Evolutionary conservation across 2,113 vertebrate species (phyloP), one percentile per base, ranked within the genome.

Genomic region (Atractosteus spatula): DNA sequence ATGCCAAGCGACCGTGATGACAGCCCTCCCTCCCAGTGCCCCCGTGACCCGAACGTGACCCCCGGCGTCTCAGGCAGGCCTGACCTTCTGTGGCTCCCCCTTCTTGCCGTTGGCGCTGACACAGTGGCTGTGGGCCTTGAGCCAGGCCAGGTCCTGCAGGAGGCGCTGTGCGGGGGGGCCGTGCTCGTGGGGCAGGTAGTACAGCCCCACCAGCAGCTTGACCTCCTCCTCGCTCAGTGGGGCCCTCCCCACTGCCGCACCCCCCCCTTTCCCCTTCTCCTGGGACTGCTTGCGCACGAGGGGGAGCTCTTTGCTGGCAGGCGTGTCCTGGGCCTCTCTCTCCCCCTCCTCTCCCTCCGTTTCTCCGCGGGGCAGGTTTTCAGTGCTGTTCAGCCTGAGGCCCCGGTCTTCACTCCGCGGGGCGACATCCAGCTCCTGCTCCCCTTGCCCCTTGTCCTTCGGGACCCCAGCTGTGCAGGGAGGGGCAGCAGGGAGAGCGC

Each of bases 181-280:
- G 0, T 93, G 91, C 41, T 94, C 89, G 47, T 95, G 93, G 14
- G 94, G 94, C 67, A 95, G 85, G 77, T 93, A 94, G 79, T 95
- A 90, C 59, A 95, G 89, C 73, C 94, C 93, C 63, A 93, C 91
- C 80, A 96, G 83, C 83, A 95, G 85, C 72, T 79, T 82, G 44
- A 93, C 84, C 79, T 96, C 92, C 11, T 78, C 83, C 66, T 90
- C 86, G 4, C 81, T 93, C 16, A 95, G 78, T 2, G 77, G 69
- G 42, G 81, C 83, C 79, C 91, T 91, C 59, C 85, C 87, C 45
- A 81, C 72, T 8, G 81, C 77, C 1, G 66, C 47, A 1, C 74
- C 83, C 17, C 77, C 81, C 63, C 80, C 81, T 72, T 80, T 83
- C 72, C 68, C 66, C 59, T 86, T 91, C 71, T 83, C 86, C 41